These are phyloP conservation scores for Dreissena polymorpha DNA, from an alignment of 1,140 invertebrate genomes.

Conservation along the genomic window DNA sequence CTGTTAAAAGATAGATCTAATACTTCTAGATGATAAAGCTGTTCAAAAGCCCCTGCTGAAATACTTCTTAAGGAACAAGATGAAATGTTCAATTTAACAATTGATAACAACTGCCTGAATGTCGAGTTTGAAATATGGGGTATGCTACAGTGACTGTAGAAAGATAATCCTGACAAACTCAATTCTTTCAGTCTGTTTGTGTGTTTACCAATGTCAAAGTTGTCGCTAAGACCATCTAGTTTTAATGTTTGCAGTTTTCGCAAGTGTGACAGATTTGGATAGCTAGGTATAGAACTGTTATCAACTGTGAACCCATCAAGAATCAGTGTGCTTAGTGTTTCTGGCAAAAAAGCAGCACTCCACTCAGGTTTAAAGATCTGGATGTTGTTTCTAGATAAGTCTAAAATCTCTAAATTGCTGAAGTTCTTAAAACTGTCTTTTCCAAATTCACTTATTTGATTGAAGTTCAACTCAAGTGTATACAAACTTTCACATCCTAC, in stretches of 20 bases:
- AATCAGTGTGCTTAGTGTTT: neutral
- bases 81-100: slow-evolving; percentile 47
- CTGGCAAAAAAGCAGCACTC: neutral
- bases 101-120: neutral
- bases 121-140: neutral
- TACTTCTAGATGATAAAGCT: slow-evolving; percentile 6
- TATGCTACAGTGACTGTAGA: neutral
- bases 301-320: neutral
- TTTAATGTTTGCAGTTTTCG: neutral
- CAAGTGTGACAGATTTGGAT: slow-evolving; percentile 1
- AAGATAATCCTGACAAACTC: slow-evolving; percentile 2
- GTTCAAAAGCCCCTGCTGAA: slow-evolving; percentile 14
- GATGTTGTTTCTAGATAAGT: slow-evolving; percentile 7
- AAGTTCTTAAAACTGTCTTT: neutral
- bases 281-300: neutral
- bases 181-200: neutral
- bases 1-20: slow-evolving; percentile 45
- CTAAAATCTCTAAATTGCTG: neutral
- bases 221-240: slow-evolving; percentile 1
- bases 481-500: slow-evolving; percentile 14
- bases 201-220: neutral
- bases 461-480: slow-evolving; percentile 17
- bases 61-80: slow-evolving; percentile 26
- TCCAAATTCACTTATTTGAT: neutral
- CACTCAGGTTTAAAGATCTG: neutral